phyloP scores from a whole-genome alignment of 2,888 invertebrate species.

The Lithophane semibrunnea region DNA sequence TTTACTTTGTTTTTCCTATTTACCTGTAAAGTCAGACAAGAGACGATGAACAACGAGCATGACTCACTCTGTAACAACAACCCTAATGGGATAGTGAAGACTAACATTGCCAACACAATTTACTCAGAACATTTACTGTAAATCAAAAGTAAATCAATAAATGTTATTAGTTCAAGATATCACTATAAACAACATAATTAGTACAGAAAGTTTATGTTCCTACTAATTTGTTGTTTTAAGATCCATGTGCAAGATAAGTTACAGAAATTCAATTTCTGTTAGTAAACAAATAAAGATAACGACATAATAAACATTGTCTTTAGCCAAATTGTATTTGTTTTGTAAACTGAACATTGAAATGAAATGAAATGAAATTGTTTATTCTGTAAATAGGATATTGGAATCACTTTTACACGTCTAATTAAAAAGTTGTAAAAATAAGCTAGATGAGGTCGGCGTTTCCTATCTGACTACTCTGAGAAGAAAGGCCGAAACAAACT shows the following conservation, averaged over 20 bases:
- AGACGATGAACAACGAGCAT: slow-evolving; percentile 56
- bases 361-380: no score
- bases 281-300: slow-evolving; percentile 38
- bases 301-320: neutral
- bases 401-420: no score
- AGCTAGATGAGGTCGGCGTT: no score
- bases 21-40: slow-evolving; percentile 78
- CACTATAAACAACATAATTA: slow-evolving; percentile 21
- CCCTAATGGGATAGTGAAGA: slow-evolving; percentile 1
- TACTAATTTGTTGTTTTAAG: slow-evolving; percentile 28
- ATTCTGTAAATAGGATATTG: no score
- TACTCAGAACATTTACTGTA: neutral
- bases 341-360: slow-evolving; percentile 5
- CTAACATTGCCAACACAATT: slow-evolving; percentile 3
- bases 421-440: no score
- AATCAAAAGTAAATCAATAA: slow-evolving; percentile 4
- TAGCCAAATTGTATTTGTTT: slow-evolving; percentile 9
- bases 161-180: slow-evolving; percentile 24
- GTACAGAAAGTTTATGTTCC: slow-evolving; percentile 5
- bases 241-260: slow-evolving; percentile 48
- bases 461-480: no score
- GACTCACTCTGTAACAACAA: slow-evolving; percentile 23
- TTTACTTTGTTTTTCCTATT: slow-evolving; percentile 88
- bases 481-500: no score
- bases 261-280: slow-evolving; percentile 29